Conservation (phyloP, 2,797 vertebrate genomes). For the Florisuga fusca region DNA sequence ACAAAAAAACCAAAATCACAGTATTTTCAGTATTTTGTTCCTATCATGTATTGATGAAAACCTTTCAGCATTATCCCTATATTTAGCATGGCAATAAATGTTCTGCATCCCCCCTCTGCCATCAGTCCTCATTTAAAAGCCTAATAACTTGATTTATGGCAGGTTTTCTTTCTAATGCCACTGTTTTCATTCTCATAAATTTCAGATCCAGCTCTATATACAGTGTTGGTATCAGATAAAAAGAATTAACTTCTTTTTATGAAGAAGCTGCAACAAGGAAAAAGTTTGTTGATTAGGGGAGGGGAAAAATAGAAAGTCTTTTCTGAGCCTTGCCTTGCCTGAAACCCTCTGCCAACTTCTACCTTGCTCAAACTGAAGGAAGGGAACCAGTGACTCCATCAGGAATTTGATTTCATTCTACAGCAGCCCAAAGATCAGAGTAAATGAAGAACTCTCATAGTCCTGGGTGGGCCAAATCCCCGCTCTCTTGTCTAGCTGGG, state of each 20-base stretch:
- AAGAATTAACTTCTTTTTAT: not conserved
- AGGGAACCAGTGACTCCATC: not conserved
- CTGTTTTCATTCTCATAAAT: conserved; percentile 37
- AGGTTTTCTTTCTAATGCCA: conserved; percentile 33
- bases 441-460: not conserved
- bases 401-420: not conserved
- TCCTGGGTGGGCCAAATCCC: not conserved
- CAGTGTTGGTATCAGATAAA: not conserved
- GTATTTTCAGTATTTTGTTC: not conserved
- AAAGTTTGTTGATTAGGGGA: not conserved
- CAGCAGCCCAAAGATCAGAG: not conserved
- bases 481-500: not conserved
- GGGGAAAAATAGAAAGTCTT: rapidly evolving
- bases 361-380: not conserved
- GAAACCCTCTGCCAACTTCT: not conserved
- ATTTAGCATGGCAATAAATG: conserved; percentile 30
- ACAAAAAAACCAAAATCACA: not conserved
- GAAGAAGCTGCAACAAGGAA: not conserved
- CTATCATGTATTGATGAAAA: not conserved
- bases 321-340: not conserved
- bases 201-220: conserved; percentile 6
- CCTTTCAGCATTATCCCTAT: conserved; percentile 3
- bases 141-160: conserved; percentile 18
- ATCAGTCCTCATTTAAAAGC: conserved; percentile 22
- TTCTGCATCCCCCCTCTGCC: not conserved